Conservation (phyloP, 2,113 vertebrate species). For the Cavia porcellus region DNA sequence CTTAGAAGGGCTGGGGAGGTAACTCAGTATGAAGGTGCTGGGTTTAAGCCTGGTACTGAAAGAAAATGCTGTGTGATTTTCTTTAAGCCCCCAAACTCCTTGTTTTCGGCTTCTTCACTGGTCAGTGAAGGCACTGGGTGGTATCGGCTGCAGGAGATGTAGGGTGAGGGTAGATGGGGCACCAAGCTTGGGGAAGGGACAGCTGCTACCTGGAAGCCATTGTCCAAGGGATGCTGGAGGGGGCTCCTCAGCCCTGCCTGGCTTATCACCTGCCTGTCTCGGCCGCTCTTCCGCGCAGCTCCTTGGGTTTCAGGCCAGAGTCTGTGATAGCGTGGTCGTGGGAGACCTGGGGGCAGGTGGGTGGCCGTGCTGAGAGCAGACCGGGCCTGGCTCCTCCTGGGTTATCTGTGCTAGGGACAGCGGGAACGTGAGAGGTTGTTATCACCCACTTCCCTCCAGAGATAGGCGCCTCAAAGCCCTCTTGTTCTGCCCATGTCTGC, state of each 20-base stretch:
- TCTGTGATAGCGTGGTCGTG: not conserved
- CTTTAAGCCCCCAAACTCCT: not conserved
- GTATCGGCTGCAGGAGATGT: not conserved
- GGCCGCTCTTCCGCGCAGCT: constrained; percentile 27
- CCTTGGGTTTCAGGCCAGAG: constrained; percentile 72
- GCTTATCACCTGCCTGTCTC: constrained; percentile 46
- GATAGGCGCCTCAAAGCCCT: constrained; percentile 87
- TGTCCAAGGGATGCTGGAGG: not conserved
- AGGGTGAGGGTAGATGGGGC: not conserved
- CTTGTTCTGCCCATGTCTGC: constrained; percentile 82
- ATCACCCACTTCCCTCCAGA: constrained; percentile 87
- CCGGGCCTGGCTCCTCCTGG: rapidly evolving
- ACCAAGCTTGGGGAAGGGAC: not conserved
- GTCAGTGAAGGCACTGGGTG: not conserved
- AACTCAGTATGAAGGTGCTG: not conserved
- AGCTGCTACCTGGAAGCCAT: not conserved
- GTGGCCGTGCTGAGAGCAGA: not conserved
- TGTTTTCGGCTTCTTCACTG: not conserved
- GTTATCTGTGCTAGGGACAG: constrained; percentile 85
- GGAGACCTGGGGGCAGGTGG: constrained; percentile 60
- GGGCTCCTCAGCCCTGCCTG: not conserved
- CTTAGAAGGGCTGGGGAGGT: not conserved
- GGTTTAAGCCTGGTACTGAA: not conserved
- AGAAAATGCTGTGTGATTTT: not conserved
- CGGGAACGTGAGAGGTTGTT: constrained; percentile 88